A percentile compares a stretch with the other conserved stretches of the same genome.
phyloP scores from a whole-genome alignment of 2,113 vertebrate genomes.

The Lophura nycthemera region DNA sequence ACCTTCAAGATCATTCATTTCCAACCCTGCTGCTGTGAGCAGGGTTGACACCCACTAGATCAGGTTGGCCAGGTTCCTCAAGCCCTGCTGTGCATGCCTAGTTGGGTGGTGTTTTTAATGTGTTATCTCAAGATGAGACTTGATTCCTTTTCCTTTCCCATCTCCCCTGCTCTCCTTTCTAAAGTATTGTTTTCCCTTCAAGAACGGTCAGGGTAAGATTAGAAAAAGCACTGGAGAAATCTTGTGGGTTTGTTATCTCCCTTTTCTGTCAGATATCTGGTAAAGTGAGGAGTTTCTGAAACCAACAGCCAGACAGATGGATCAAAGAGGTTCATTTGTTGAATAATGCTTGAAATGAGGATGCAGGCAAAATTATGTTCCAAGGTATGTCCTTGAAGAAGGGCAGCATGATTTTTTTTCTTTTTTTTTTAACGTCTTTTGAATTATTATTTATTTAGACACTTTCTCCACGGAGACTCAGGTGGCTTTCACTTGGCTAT shows the following conservation, averaged over 20 bases:
- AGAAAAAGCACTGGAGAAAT: neutral
- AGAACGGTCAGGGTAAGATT: neutral
- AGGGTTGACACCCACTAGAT: neutral
- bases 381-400: neutral
- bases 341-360: neutral
- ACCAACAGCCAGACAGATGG: neutral
- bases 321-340: neutral
- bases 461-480: neutral
- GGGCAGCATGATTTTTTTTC: accelerated
- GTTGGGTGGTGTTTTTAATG: neutral
- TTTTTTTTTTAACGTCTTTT: neutral
- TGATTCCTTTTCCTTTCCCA: neutral
- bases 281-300: neutral
- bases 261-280: neutral
- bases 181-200: neutral
- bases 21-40: neutral
- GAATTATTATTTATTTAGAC: neutral
- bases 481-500: neutral
- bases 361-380: neutral
- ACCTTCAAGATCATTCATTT: neutral
- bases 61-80: neutral
- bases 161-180: neutral
- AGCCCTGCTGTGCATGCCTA: accelerated
- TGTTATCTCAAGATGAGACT: neutral
- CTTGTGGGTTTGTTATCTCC: neutral